Conservation (phyloP, 35 echinoderm and acorn worm species). For the Amphiura filiformis region DNA sequence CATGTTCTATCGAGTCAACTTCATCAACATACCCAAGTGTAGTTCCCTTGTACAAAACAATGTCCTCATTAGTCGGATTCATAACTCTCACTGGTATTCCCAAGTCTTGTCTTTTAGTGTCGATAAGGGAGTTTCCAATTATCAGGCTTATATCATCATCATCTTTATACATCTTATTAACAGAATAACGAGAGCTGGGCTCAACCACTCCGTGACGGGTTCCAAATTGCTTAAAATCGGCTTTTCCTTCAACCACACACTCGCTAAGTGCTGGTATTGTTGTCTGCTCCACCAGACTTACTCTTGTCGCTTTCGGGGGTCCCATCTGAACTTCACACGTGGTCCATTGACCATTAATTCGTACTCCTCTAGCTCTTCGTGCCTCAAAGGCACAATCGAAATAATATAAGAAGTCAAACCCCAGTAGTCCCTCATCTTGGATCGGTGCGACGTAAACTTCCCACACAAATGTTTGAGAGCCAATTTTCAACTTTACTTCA, state of each 20-base stretch:
- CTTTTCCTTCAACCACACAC: slow-evolving; percentile 35
- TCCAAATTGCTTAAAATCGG: neutral
- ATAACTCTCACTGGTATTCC: slow-evolving; percentile 43
- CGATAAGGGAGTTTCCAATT: slow-evolving; percentile 14
- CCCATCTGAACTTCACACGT: slow-evolving; percentile 38
- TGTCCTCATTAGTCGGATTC: slow-evolving; percentile 24
- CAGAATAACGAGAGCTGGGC: neutral
- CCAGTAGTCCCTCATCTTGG: slow-evolving; percentile 25
- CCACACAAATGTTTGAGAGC: slow-evolving; percentile 3
- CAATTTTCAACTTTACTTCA: neutral
- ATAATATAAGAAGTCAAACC: slow-evolving; percentile 54
- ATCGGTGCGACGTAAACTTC: slow-evolving; percentile 49
- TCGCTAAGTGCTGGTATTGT: slow-evolving; percentile 37
- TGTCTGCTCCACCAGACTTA: neutral
- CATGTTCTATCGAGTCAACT: neutral
- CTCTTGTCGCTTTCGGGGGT: neutral
- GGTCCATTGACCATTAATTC: slow-evolving; percentile 10
- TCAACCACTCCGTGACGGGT: neutral
- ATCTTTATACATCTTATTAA: neutral
- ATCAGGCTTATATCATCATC: slow-evolving; percentile 7
- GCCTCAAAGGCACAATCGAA: slow-evolving; percentile 47
- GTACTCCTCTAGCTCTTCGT: slow-evolving; percentile 22
- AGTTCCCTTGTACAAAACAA: neutral
- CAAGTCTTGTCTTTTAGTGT: neutral
- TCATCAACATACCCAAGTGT: slow-evolving; percentile 21